Conservation (phyloP, 2,113 vertebrate genomes). For the Hirundichthys speculiger region DNA sequence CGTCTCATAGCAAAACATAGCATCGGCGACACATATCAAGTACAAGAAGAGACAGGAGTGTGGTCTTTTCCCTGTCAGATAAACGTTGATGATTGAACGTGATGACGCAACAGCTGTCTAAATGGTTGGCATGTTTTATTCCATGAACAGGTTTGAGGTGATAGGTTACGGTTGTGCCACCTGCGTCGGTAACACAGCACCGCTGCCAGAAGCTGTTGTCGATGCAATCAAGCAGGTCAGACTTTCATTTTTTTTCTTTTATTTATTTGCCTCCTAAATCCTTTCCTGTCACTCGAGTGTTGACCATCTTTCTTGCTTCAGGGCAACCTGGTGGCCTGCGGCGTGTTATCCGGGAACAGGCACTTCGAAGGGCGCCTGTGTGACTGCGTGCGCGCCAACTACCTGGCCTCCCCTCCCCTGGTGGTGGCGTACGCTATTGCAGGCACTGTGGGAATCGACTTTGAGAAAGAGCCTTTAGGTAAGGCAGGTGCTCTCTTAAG, state of each 20-base stretch:
- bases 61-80: too few relatives aligned
- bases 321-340: slow-evolving; percentile 95
- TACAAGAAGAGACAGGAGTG: too few relatives aligned
- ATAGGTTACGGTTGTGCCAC: slow-evolving; percentile 96
- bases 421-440: slow-evolving; percentile 96
- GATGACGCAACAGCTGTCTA: too few relatives aligned
- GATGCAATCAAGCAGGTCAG: slow-evolving; percentile 92
- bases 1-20: too few relatives aligned
- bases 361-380: slow-evolving; percentile 95
- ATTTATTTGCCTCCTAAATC: not conserved
- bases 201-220: slow-evolving; percentile 89
- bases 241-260: not conserved
- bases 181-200: slow-evolving; percentile 93
- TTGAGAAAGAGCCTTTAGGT: slow-evolving; percentile 92
- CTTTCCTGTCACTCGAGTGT: not conserved
- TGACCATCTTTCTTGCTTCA: slow-evolving; percentile 58
- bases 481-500: slow-evolving; percentile 36
- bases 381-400: slow-evolving; percentile 94
- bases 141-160: slow-evolving; percentile 92
- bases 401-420: slow-evolving; percentile 94
- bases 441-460: slow-evolving; percentile 91
- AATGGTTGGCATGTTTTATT: not conserved
- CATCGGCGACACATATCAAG: too few relatives aligned
- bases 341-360: slow-evolving; percentile 92
- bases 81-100: too few relatives aligned